Percentiles rank a stretch among this genome's conserved stretches.
phyloP scores from a whole-genome alignment of 2,797 vertebrate genomes.

The Loriculus beryllinus region DNA sequence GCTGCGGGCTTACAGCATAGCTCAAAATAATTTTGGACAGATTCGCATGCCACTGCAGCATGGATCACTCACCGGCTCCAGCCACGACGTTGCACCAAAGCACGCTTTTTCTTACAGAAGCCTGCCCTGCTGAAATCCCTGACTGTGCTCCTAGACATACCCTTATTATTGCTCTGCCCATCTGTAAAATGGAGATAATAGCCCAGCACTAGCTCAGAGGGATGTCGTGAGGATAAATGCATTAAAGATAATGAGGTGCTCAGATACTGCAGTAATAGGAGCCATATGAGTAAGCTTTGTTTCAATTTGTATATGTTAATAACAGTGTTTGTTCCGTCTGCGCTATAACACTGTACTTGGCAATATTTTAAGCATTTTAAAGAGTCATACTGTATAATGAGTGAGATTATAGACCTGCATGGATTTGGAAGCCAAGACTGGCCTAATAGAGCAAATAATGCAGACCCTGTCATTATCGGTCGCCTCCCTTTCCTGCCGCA shows the following conservation, averaged over 20 bases:
- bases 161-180: slow-evolving; percentile 4
- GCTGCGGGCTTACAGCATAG: background rate
- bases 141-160: background rate
- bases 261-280: background rate
- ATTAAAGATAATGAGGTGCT: slow-evolving; percentile 49
- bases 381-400: slow-evolving; percentile 40
- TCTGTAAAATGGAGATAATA: slow-evolving; percentile 55
- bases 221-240: slow-evolving; percentile 42
- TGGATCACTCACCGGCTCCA: rapidly evolving
- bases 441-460: background rate
- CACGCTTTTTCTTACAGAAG: background rate
- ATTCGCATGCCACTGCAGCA: rapidly evolving
- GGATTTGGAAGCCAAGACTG: slow-evolving; percentile 32
- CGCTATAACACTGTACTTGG: slow-evolving; percentile 31
- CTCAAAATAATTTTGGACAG: background rate
- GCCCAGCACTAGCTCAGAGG: background rate
- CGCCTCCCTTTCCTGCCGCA: background rate
- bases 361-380: slow-evolving; percentile 29
- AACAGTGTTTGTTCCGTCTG: background rate
- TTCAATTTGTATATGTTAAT: slow-evolving; percentile 26
- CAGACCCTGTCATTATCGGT: slow-evolving; percentile 43
- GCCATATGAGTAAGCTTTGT: slow-evolving; percentile 35
- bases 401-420: slow-evolving; percentile 46
- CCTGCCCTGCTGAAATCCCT: background rate
- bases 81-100: rapidly evolving